phyloP scores from a whole-genome alignment of 1,140 invertebrate species.

The Diorhabda carinulata region DNA sequence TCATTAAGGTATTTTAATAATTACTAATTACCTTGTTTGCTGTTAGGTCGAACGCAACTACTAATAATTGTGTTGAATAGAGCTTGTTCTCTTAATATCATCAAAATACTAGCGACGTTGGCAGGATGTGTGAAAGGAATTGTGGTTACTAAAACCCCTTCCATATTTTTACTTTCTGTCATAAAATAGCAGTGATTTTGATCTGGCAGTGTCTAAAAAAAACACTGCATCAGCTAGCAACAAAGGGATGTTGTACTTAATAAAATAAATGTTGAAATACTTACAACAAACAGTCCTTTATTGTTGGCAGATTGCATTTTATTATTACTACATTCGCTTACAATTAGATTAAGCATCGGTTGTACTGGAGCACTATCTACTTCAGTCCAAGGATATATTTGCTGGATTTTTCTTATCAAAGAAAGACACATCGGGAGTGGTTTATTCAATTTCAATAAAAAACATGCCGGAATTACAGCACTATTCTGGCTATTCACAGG shows the following conservation, averaged over 20 bases:
- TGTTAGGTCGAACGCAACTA: slow-evolving; percentile 79
- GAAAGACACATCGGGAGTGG: slow-evolving; percentile 80
- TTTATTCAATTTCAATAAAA: slow-evolving; percentile 81
- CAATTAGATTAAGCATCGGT: slow-evolving; percentile 72
- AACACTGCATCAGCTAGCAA: background rate
- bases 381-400: slow-evolving; percentile 68
- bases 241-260: background rate
- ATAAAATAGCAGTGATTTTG: slow-evolving; percentile 93
- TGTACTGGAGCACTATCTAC: slow-evolving; percentile 58
- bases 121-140: slow-evolving; percentile 92
- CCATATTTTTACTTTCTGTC: slow-evolving; percentile 74
- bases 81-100: slow-evolving; percentile 81
- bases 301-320: slow-evolving; percentile 66
- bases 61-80: slow-evolving; percentile 85
- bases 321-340: slow-evolving; percentile 67
- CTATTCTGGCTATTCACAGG: slow-evolving; percentile 78
- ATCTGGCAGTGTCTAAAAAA: slow-evolving; percentile 77
- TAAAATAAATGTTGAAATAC: slow-evolving; percentile 39
- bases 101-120: slow-evolving; percentile 85
- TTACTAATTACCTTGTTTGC: slow-evolving; percentile 61
- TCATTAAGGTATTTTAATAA: background rate
- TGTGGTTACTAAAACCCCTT: slow-evolving; percentile 74
- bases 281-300: slow-evolving; percentile 73
- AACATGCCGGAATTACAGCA: slow-evolving; percentile 82
- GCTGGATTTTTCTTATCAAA: slow-evolving; percentile 68